These are phyloP conservation scores for Sciurus carolinensis DNA, from an alignment of 2,797 vertebrate species.

Conservation along the genomic window DNA sequence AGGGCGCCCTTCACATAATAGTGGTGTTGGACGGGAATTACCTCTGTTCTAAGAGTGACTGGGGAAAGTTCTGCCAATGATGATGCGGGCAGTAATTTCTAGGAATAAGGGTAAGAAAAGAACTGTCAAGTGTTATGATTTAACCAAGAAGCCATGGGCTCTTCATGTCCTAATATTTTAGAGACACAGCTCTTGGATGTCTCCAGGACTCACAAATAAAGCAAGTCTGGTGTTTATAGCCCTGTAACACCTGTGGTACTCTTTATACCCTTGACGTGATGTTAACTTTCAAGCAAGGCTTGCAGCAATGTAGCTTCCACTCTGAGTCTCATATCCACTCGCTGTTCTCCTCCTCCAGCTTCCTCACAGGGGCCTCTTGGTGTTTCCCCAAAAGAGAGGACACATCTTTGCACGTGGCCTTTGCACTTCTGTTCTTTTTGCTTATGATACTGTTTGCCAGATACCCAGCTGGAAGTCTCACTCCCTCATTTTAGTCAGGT, in stretches of 20 bases:
- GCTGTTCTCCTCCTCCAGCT: background rate
- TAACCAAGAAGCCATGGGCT: background rate
- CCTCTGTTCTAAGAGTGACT: background rate
- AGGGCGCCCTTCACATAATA: background rate
- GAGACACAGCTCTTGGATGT: background rate
- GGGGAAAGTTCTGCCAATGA: background rate
- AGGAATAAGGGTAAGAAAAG: background rate
- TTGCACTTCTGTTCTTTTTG: background rate
- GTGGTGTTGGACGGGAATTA: background rate
- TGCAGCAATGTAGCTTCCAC: background rate
- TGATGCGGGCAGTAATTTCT: background rate
- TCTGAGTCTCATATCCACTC: background rate
- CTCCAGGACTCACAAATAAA: background rate
- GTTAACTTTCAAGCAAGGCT: background rate
- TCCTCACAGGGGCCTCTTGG: accelerated
- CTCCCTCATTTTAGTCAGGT: background rate
- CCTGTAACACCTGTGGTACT: too few relatives aligned
- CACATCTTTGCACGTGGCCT: accelerated
- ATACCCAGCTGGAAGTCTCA: background rate
- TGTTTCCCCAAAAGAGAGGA: accelerated
- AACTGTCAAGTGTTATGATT: background rate
- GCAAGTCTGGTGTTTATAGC: background rate
- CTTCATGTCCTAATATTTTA: background rate
- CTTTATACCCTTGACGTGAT: background rate
- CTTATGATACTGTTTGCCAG: background rate